phyloP scores from a whole-genome alignment of 2,113 vertebrate species.

The Scophthalmus maximus region DNA sequence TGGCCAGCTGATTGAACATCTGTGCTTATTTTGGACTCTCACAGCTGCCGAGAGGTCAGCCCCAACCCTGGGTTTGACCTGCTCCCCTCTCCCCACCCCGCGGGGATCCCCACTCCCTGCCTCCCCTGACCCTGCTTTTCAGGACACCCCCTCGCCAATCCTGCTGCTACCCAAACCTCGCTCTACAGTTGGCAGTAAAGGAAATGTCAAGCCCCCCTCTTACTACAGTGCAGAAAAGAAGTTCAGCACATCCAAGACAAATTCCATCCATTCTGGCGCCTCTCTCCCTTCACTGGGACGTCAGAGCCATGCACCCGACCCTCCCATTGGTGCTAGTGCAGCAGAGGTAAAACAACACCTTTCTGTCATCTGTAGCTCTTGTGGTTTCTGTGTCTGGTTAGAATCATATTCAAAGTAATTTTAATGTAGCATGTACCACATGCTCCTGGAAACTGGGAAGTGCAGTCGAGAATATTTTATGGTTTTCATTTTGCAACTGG shows the following conservation, averaged over 20 bases:
- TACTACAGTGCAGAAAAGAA: constrained; percentile 53
- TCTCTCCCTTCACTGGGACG: constrained; percentile 23
- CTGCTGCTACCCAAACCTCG: constrained; percentile 57
- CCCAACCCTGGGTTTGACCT: constrained; percentile 49
- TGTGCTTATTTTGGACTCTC: constrained; percentile 70
- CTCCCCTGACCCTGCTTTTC: constrained; percentile 56
- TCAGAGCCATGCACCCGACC: constrained; percentile 18
- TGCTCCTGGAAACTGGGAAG: background rate
- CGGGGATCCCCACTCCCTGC: constrained; percentile 64
- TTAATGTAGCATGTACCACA: background rate
- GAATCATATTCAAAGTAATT: background rate
- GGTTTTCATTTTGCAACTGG: background rate
- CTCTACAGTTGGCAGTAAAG: constrained; percentile 52
- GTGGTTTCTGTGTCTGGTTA: background rate
- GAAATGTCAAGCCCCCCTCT: constrained; percentile 35
- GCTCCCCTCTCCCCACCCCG: constrained; percentile 70
- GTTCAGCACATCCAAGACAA: constrained; percentile 25
- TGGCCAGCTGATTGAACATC: constrained; percentile 77
- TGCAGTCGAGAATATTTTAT: background rate
- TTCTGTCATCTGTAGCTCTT: background rate
- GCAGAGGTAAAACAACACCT: constrained; percentile 49
- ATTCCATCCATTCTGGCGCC: constrained; percentile 15
- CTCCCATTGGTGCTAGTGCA: background rate
- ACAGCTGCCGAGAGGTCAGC: constrained; percentile 70
- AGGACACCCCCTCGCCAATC: constrained; percentile 59